These are phyloP conservation scores for Genyomyrus donnyi DNA, from an alignment of 2,113 vertebrate species.

Conservation along the genomic window DNA sequence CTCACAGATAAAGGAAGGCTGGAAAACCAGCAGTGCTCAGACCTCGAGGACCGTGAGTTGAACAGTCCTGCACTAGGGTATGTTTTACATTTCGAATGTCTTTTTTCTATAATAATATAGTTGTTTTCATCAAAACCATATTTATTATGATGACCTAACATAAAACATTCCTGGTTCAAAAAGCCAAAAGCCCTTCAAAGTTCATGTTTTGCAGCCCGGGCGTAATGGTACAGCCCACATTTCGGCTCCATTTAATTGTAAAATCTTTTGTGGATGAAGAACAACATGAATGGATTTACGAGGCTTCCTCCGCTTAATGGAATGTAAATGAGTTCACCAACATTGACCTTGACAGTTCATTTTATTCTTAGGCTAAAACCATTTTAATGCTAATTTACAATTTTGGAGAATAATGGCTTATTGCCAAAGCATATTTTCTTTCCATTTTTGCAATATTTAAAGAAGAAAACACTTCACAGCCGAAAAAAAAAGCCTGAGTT, in stretches of 20 bases:
- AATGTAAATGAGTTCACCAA: constrained; percentile 49
- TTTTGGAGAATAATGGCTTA: constrained; percentile 39
- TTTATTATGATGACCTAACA: neutral
- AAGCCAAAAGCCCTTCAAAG: neutral
- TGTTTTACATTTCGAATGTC: neutral
- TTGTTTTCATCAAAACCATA: neutral
- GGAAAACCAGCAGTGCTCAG: too few species aligned
- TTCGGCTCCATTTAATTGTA: constrained; percentile 42
- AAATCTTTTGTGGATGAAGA: constrained; percentile 43
- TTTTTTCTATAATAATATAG: neutral
- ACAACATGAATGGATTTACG: constrained; percentile 39
- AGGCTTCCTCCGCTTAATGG: constrained; percentile 43
- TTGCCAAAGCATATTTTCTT: constrained; percentile 31
- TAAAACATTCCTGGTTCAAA: neutral
- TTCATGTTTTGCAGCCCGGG: neutral
- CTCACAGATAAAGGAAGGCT: too few species aligned
- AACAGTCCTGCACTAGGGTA: neutral
- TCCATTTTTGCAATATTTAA: constrained; percentile 30
- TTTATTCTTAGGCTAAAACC: constrained; percentile 37
- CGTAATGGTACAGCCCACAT: neutral
- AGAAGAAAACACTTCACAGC: constrained; percentile 26
- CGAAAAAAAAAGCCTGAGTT: constrained; percentile 11
- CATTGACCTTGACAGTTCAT: constrained; percentile 50
- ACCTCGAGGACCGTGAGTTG: too few species aligned
- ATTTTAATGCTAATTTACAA: constrained; percentile 45